Conservation (phyloP, 2,797 vertebrate genomes). For the Ctenopoma multispine region DNA sequence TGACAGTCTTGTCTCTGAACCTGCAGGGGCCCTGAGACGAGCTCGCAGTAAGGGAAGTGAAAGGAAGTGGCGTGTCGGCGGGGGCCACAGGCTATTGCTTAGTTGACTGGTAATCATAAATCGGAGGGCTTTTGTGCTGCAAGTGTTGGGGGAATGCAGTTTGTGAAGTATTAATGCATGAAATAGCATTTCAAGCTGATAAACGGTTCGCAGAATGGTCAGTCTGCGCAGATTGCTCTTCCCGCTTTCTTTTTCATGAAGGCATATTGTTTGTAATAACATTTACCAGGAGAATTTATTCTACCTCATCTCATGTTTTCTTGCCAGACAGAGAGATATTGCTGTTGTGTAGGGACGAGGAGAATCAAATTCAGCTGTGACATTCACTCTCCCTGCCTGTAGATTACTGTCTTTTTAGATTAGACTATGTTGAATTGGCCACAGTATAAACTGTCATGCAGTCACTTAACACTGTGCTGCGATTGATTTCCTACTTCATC, state of each 20-base stretch:
- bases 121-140: conserved; percentile 77
- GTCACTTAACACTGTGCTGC: conserved; percentile 70
- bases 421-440: conserved; percentile 58
- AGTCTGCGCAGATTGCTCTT: conserved; percentile 72
- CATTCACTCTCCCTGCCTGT: conserved; percentile 52
- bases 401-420: conserved; percentile 72
- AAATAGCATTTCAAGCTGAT: conserved; percentile 88
- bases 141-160: conserved; percentile 71
- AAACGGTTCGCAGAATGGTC: conserved; percentile 80
- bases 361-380: conserved; percentile 41
- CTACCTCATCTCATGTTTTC: conserved; percentile 74
- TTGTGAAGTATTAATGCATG: conserved; percentile 86
- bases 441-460: conserved; percentile 69
- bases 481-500: conserved; percentile 77
- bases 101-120: conserved; percentile 85
- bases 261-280: conserved; percentile 82
- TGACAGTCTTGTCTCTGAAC: conserved; percentile 81
- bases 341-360: conserved; percentile 53
- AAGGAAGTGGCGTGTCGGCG: conserved; percentile 68
- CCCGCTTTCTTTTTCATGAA: conserved; percentile 69
- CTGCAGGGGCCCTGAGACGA: conserved; percentile 75
- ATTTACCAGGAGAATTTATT: conserved; percentile 80
- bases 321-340: conserved; percentile 59
- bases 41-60: conserved; percentile 57
- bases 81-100: conserved; percentile 80